Evolutionary conservation across 2,797 vertebrate species (phyloP).

Genomic region (Peromyscus attwateri): DNA sequence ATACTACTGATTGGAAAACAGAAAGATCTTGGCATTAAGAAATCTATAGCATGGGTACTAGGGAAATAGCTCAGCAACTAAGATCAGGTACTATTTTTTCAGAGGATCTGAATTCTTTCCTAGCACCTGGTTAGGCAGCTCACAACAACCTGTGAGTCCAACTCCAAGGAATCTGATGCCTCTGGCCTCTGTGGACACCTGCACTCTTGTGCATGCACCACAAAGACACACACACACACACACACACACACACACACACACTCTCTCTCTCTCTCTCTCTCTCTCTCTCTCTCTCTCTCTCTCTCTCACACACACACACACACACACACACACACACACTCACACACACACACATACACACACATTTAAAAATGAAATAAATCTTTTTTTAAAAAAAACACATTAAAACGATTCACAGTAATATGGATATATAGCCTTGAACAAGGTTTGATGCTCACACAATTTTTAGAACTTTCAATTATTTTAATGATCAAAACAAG

Average conservation of each 20-base stretch:
- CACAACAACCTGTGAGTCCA: neutral
- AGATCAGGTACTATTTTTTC: neutral
- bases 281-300: too few relatives aligned
- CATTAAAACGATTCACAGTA: neutral
- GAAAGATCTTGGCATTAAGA: neutral
- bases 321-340: too few relatives aligned
- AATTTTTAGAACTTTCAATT: slow-evolving; percentile 14
- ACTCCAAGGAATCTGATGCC: too few relatives aligned
- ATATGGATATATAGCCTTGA: neutral
- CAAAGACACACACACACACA: too few relatives aligned
- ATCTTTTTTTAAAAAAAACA: neutral
- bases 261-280: too few relatives aligned
- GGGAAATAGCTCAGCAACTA: neutral
- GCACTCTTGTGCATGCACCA: too few relatives aligned
- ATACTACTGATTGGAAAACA: neutral
- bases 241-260: too few relatives aligned
- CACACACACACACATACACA: neutral
- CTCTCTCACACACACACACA: neutral
- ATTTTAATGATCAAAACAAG: neutral
- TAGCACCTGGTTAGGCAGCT: neutral
- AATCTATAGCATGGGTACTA: neutral
- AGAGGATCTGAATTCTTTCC: neutral
- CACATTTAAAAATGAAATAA: neutral
- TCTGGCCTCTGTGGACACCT: neutral
- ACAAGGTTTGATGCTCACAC: neutral